Conservation (phyloP, 2,888 invertebrate species). For the Eurois occulta region DNA sequence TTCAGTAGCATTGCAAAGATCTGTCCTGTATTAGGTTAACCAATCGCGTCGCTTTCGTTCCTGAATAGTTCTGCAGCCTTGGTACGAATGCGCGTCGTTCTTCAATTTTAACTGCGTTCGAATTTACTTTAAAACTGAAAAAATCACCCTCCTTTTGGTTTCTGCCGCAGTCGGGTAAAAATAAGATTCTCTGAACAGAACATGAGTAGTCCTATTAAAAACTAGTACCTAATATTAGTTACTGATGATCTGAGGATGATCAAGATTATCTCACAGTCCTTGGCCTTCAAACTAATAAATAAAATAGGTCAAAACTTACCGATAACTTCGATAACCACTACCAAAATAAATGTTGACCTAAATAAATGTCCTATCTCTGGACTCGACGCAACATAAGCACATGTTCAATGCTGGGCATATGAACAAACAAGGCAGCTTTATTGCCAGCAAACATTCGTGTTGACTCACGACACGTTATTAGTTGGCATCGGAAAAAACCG, state of each 20-base stretch:
- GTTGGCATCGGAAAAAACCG: constrained; percentile 47
- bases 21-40: background rate
- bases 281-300: too few relatives aligned
- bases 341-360: constrained; percentile 22
- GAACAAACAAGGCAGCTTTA: constrained; percentile 60
- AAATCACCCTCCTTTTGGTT: background rate
- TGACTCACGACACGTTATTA: constrained; percentile 60
- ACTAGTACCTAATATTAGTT: background rate
- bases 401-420: constrained; percentile 42
- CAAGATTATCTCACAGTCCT: background rate
- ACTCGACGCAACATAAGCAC: constrained; percentile 26
- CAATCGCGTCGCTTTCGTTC: background rate
- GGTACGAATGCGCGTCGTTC: background rate
- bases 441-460: constrained; percentile 62
- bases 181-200: background rate
- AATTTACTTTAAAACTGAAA: background rate
- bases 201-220: background rate
- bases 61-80: background rate
- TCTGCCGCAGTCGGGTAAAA: background rate
- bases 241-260: background rate
- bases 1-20: background rate
- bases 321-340: background rate
- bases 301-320: constrained; percentile 9
- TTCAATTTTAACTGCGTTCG: background rate
- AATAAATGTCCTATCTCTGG: constrained; percentile 14